Evolutionary conservation across 2,888 invertebrate genomes (phyloP), one percentile per base, ranked within the genome.

Genomic region (Pandemis cinnamomeana): DNA sequence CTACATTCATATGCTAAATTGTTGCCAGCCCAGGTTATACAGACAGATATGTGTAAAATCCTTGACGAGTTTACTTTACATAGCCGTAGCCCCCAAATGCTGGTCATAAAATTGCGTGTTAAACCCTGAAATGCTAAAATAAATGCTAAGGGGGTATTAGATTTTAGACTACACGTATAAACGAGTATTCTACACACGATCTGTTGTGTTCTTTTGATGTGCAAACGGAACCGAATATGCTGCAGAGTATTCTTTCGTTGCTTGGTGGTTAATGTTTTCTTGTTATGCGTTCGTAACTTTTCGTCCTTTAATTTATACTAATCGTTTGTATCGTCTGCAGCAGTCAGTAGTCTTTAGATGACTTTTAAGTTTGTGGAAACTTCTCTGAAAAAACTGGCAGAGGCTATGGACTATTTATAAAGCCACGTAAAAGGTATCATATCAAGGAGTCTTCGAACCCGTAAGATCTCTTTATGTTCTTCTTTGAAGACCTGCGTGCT

Each of bases 1-100:
- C 27, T 11, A 62, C 62, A 53, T 67, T 51, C 51, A 51, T 53
- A 53, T 67, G 67, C 53, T 51, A 67, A 67, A 53, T 8, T 41
- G 36, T 41, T 41, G 67, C 10, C 11, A 36, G n/a, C 8, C 41
- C 53, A 36, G 41, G 15, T 41, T 67, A 53, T 41, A 15, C 15
- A 5, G 53, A 53, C 41, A 36, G 36, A 63, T 44, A 63, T 20
- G 15, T 13, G 13, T 64, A n/a, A 64, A 64, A 63, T 44, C 58
- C 58, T 58, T 58, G 58, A 58, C 58, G 58, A 27, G 58, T 27
- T 58, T 7, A 55, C 8, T 8, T 20, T 20, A 53, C 51, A 8
- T 36, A 36, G 4, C 3, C 27, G 1, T 55, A 58, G 51, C 20
- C 15, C 58, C n/a, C 27, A 11, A 58, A 58, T 11, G n/a, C 11